These are phyloP conservation scores for Melanargia galathea DNA, from an alignment of 2,888 invertebrate species.

Conservation along the genomic window DNA sequence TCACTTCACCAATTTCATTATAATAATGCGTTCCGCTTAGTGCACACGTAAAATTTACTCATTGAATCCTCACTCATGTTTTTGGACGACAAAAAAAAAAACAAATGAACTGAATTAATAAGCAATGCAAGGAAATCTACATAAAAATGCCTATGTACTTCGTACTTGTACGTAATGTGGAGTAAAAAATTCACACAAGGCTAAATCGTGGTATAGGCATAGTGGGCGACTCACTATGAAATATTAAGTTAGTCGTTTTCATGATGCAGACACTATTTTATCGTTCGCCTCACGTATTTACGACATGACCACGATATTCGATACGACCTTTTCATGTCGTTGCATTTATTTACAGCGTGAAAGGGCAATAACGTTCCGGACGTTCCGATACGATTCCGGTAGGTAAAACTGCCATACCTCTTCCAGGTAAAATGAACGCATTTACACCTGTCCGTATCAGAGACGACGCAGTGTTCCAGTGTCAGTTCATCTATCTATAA, in stretches of 20 bases:
- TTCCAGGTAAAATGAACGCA: too few species aligned
- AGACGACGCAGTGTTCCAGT: too few species aligned
- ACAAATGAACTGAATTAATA: background rate
- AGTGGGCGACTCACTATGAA: background rate
- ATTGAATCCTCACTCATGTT: background rate
- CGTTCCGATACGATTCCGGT: too few species aligned
- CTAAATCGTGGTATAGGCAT: background rate
- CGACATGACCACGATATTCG: background rate
- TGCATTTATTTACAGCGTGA: too few species aligned
- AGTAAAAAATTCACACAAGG: background rate
- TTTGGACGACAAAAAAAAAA: background rate
- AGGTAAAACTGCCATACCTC: too few species aligned
- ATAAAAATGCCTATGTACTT: background rate
- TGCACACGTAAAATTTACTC: constrained; percentile 8
- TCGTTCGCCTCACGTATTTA: background rate
- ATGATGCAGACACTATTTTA: background rate
- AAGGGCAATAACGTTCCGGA: too few species aligned
- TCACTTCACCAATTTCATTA: background rate
- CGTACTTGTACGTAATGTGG: background rate
- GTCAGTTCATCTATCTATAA: too few species aligned
- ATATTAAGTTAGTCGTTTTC: background rate
- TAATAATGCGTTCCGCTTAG: constrained; percentile 1
- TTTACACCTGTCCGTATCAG: too few species aligned
- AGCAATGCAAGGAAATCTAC: background rate
- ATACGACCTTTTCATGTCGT: too few species aligned